Evolutionary conservation across 2,888 invertebrate species (phyloP), one percentile per base, ranked within the genome.

Genomic region (Harpalus rufipes): DNA sequence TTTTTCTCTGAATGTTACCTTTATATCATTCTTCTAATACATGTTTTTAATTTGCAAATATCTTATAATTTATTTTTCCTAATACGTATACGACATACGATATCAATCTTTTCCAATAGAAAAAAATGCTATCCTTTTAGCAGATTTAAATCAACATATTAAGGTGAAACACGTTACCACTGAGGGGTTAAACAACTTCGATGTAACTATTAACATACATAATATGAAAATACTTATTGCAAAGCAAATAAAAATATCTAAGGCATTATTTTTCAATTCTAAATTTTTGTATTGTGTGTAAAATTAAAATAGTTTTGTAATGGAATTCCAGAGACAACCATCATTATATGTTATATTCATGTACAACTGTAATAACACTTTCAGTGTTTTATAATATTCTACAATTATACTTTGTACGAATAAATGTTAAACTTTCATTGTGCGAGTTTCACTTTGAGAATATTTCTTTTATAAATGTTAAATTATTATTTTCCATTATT

Each of bases 401-500:
- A 84, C 84, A 84, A 84, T 84, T 85, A 16, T 80, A 85, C 80
- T 79, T 85, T 85, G 80, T 85, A 85, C 85, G 80, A 85, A 85
- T 85, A 85, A 68, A 80, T 79, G 32, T 79, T 65, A 85, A 85
- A 80, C 72, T 85, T 80, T 79, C 68, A 85, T 85, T 85, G 85
- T 85, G 85, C 85, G 85, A 85, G 79, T 72, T 85, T 85, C 80
- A 85, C 68, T 85, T 85, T 85, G 85, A 80, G 84, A 84, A 84
- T 84, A 78, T 84, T 61, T 44, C 61, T 83, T 51, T 81, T 63
- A 84, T 76, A 84, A 84, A 84, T 76, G 21, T 84, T 76, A 78
- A 78, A 76, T 83, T 83, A 72, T 83, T 82, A 72, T 83, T 82
- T 72, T 59, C 74, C 74, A 82, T 82, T 72, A 82, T 58, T 16